A percentile compares a stretch with the other conserved stretches of the same genome.
Conservation (phyloP, 1,140 invertebrate genomes). For the Caenorhabditis inopinata region DNA sequence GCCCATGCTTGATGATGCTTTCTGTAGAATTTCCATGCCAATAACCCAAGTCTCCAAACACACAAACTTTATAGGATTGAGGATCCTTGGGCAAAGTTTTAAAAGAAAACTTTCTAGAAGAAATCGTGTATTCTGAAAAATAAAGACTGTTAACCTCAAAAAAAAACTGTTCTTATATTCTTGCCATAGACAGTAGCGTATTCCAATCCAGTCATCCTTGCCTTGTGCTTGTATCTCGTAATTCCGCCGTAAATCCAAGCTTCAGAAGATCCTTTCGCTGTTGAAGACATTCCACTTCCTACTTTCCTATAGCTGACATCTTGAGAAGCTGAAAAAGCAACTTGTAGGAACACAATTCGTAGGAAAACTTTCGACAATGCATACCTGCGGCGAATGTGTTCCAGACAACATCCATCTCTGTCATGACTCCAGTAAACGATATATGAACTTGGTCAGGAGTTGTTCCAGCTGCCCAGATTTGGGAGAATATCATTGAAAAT, state of each 20-base stretch:
- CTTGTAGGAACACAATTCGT: not conserved
- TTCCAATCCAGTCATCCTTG: slow-evolving; percentile 35
- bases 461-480: not conserved
- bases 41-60: slow-evolving; percentile 55
- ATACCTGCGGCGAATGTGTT: slow-evolving; percentile 39
- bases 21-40: slow-evolving; percentile 51
- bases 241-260: slow-evolving; percentile 27
- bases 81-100: slow-evolving; percentile 45
- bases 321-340: slow-evolving; percentile 3
- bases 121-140: slow-evolving; percentile 55
- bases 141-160: not conserved
- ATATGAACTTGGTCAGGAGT: slow-evolving; percentile 47
- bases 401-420: slow-evolving; percentile 48
- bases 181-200: slow-evolving; percentile 37
- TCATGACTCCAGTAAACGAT: slow-evolving; percentile 36
- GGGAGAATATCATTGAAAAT: not conserved
- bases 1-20: slow-evolving; percentile 43
- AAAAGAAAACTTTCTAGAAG: slow-evolving; percentile 45
- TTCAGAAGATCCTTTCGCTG: not conserved
- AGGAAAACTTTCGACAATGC: not conserved
- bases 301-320: not conserved
- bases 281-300: not conserved
- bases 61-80: slow-evolving; percentile 48
- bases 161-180: no score
- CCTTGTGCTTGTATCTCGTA: slow-evolving; percentile 44